A percentile compares a stretch with the other conserved stretches of the same genome.
phyloP scores from a whole-genome alignment of 92 coral and sea anemone species.

The Palythoa heliodiscus region DNA sequence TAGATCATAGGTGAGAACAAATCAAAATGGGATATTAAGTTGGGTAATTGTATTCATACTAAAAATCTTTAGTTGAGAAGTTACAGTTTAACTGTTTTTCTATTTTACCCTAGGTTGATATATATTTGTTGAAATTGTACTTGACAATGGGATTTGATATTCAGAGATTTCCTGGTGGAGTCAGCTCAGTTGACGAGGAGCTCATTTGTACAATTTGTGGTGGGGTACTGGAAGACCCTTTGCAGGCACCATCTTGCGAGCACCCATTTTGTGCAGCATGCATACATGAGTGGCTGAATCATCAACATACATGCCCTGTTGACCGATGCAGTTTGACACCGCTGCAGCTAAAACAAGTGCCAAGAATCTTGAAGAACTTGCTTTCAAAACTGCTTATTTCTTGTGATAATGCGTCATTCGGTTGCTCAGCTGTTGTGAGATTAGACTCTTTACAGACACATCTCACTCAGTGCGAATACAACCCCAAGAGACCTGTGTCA shows the following conservation, averaged over 20 bases:
- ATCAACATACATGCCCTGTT: conserved; percentile 84
- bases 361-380: conserved; percentile 85
- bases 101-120: conserved; percentile 10
- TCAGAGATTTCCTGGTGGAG: conserved; percentile 74
- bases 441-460: conserved; percentile 80
- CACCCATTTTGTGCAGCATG: conserved; percentile 96
- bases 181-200: conserved; percentile 75
- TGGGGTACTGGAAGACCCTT: conserved; percentile 88
- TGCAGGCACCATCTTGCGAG: conserved; percentile 90
- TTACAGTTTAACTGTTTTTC: neutral
- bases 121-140: neutral
- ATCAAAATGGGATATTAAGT: too few species aligned
- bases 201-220: conserved; percentile 86
- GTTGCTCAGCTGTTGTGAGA: conserved; percentile 80
- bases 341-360: conserved; percentile 82
- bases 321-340: conserved; percentile 82
- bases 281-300: conserved; percentile 91
- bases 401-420: conserved; percentile 86
- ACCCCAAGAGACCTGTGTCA: conserved; percentile 85
- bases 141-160: conserved; percentile 84
- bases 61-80: neutral
- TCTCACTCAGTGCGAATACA: conserved; percentile 85
- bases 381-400: conserved; percentile 78
- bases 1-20: too few species aligned
- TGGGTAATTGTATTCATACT: too few species aligned